phyloP scores from a whole-genome alignment of 2,888 invertebrate genomes.

The Thereva unica region DNA sequence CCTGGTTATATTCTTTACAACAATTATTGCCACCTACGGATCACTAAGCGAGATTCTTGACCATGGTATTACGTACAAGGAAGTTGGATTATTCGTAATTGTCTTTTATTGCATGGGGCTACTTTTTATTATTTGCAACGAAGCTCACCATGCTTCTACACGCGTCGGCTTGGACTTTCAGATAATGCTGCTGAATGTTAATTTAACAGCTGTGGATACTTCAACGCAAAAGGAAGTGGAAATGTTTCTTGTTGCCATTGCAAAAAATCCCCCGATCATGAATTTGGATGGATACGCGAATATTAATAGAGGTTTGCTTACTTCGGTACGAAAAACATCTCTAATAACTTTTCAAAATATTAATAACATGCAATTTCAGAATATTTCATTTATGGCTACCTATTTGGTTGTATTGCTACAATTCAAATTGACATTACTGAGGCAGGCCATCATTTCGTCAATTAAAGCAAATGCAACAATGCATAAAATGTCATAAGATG shows the following conservation, averaged over 20 bases:
- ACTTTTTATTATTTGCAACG: constrained; percentile 73
- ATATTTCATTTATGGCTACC: constrained; percentile 72
- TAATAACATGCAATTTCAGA: constrained; percentile 58
- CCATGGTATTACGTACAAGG: constrained; percentile 72
- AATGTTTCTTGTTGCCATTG: constrained; percentile 74
- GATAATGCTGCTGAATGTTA: constrained; percentile 68
- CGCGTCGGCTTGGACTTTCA: constrained; percentile 68
- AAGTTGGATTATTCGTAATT: constrained; percentile 71
- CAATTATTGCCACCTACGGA: constrained; percentile 73
- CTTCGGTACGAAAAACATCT: constrained; percentile 62
- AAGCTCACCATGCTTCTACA: constrained; percentile 69
- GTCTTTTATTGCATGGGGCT: constrained; percentile 73
- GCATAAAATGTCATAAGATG: no score
- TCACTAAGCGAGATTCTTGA: constrained; percentile 73
- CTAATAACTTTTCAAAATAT: neutral
- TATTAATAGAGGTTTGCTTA: constrained; percentile 70
- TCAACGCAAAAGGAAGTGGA: constrained; percentile 71
- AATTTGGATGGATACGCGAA: constrained; percentile 75
- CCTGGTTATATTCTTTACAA: constrained; percentile 73
- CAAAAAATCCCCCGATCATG: constrained; percentile 77
- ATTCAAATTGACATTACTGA: constrained; percentile 64
- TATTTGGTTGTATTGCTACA: constrained; percentile 75
- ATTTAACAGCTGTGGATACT: constrained; percentile 67
- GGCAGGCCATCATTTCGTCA: constrained; percentile 18
- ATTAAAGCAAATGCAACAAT: constrained; percentile 18